Conservation (phyloP, 2,888 invertebrate species). For the Coelinius sp. region DNA sequence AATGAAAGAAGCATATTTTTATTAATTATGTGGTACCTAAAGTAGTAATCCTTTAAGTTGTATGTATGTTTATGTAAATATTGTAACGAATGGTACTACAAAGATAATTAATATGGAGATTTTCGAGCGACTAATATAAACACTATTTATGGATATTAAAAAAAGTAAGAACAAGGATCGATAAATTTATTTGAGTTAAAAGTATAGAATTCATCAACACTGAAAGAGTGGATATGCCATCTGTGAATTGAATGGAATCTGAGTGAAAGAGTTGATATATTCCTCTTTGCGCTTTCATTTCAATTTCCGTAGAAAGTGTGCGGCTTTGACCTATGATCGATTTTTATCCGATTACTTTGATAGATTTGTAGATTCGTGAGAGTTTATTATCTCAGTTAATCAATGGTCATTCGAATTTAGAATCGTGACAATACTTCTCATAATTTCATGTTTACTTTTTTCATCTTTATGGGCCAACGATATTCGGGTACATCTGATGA, state of each 20-base stretch:
- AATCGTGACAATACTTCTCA: slow-evolving; percentile 58
- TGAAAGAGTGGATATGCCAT: slow-evolving; percentile 36
- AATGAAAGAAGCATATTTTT: slow-evolving; percentile 55
- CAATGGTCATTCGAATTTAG: slow-evolving; percentile 51
- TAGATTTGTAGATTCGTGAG: slow-evolving; percentile 42
- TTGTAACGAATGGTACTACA: slow-evolving; percentile 65
- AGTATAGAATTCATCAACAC: neutral
- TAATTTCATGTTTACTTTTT: neutral
- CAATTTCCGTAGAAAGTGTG: neutral
- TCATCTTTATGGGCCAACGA: slow-evolving; percentile 47
- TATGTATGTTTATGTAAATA: slow-evolving; percentile 68
- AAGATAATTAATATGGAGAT: slow-evolving; percentile 56
- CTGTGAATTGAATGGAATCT: slow-evolving; percentile 40
- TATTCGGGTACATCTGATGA: slow-evolving; percentile 52
- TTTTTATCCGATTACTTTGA: slow-evolving; percentile 40
- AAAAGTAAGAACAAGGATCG: slow-evolving; percentile 35
- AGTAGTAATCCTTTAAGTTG: slow-evolving; percentile 60
- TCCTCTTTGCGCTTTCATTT: slow-evolving; percentile 46
- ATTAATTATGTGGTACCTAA: slow-evolving; percentile 53
- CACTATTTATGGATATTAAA: slow-evolving; percentile 60
- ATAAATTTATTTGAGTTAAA: slow-evolving; percentile 40
- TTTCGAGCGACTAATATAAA: slow-evolving; percentile 60
- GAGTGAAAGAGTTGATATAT: slow-evolving; percentile 32
- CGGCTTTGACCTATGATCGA: slow-evolving; percentile 33
- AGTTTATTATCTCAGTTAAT: slow-evolving; percentile 43